Base-by-base conservation (phyloP, 2,888 invertebrate species). In the Escarpia spicata region DNA sequence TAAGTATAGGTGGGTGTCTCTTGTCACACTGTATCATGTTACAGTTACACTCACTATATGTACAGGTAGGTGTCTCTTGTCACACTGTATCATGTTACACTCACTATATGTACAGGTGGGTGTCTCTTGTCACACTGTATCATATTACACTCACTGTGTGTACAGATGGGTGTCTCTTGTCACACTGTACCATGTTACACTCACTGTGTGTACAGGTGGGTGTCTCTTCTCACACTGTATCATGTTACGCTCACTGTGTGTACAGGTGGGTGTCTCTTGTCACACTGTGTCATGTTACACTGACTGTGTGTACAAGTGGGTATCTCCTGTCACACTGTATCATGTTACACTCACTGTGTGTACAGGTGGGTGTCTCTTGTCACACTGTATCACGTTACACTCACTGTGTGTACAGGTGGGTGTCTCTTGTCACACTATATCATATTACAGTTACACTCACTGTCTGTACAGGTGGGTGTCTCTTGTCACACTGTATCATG, bases 41-140 rank as follows among this genome's bases (percentile, higher is more conserved):
- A 95, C 12, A 60, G 19, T 60, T 19, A 3, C 95, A 12, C 93
- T 96, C 26, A 95, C 96, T 10, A 96, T 96, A 1, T 96, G 96
- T 94, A 95, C 96, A 93, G 95, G 96, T 96, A 94, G 43, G 92
- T 37, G 26, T 52, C 43, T 19, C 19, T 60, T 60, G 60, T 60
- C 60, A 19, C 19, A 19, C 19, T 19, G 60, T 60, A 60, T 19
- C 60, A 60, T 26, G 26, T 60, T 19, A 26, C 60, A 60, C 12
- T 19, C 60, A 60, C 60, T 60, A 19, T 60, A 19, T 60, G 60
- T 60, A 19, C 60, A 60, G 60, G 60, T 60, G 6, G 10, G 8
- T 9, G 45, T 45, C 45, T 19, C 26, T 60, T 60, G 60, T 60
- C 60, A 19, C 19, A 19, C 19, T 19, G 60, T 60, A 60, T 26